A percentile compares a stretch with the other conserved stretches of the same genome.
These are phyloP conservation scores for Aphrophora alni DNA, from an alignment of 2,888 invertebrate genomes.

Conservation along the genomic window DNA sequence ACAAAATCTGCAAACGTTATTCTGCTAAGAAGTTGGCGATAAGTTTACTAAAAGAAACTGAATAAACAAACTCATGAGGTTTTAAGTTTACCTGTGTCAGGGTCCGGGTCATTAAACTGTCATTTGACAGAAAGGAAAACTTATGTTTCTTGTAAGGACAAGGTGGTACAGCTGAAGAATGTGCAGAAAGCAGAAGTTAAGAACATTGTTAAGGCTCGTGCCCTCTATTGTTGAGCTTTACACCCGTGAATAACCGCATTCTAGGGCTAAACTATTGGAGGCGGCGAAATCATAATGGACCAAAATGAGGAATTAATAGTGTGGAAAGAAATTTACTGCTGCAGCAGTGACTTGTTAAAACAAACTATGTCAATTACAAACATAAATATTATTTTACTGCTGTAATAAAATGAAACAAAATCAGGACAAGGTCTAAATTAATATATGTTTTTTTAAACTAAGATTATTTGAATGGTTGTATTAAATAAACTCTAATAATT, in stretches of 20 bases:
- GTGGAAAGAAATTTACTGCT: background rate
- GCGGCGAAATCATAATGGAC: background rate
- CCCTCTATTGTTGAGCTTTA: background rate
- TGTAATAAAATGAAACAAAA: no score
- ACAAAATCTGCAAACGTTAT: no score
- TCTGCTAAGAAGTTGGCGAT: no score
- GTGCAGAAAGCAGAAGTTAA: slow-evolving; percentile 3
- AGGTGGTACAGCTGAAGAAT: background rate
- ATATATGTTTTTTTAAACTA: no score
- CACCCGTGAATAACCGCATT: background rate
- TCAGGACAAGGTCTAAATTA: no score
- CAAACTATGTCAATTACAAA: no score
- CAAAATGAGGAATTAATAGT: slow-evolving; percentile 2
- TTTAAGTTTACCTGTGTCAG: background rate
- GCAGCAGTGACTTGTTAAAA: background rate
- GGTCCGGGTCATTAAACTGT: background rate
- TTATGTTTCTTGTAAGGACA: background rate
- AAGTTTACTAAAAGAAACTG: no score
- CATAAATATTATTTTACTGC: no score
- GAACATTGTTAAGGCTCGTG: background rate
- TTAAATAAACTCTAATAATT: no score
- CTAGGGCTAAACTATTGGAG: background rate
- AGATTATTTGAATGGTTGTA: no score
- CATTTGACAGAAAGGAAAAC: slow-evolving; percentile 1
- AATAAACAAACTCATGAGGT: background rate